Conservation (phyloP, 2,797 vertebrate genomes). For the Myotis planiceps region DNA sequence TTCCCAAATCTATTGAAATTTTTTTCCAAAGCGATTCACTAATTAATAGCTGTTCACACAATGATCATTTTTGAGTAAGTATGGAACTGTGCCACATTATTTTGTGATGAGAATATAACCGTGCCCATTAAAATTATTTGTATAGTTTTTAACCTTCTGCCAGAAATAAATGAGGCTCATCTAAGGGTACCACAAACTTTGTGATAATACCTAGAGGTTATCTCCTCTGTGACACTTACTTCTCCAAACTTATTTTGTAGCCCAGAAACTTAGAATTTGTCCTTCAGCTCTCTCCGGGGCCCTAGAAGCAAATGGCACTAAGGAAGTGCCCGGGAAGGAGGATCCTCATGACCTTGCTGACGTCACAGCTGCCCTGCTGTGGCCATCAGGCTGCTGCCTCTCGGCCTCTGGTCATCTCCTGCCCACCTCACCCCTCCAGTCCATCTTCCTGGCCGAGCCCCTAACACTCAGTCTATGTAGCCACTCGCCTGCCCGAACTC, state of each 20-base stretch:
- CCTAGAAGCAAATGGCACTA: not conserved
- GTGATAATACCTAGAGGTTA: not conserved
- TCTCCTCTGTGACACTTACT: not conserved
- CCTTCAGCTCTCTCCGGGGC: not conserved
- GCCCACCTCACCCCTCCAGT: not conserved
- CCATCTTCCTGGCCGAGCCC: not conserved
- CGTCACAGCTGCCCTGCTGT: not conserved
- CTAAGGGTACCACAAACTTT: not conserved
- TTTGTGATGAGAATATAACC: slow-evolving; percentile 70
- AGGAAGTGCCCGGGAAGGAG: not conserved
- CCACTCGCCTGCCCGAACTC: not conserved
- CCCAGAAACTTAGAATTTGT: not conserved
- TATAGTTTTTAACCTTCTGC: slow-evolving; percentile 70
- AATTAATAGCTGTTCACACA: slow-evolving; percentile 75
- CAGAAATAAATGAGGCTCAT: slow-evolving; percentile 62
- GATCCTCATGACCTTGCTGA: not conserved
- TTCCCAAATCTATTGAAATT: slow-evolving; percentile 72
- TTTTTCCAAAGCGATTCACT: slow-evolving; percentile 74
- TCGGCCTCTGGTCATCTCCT: not conserved
- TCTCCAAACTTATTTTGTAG: not conserved
- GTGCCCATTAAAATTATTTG: slow-evolving; percentile 81
- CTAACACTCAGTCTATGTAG: too few relatives aligned
- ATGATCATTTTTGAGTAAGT: slow-evolving; percentile 74
- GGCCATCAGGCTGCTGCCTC: not conserved
- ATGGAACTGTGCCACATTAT: slow-evolving; percentile 61